phyloP scores from a whole-genome alignment of 2,797 vertebrate species.

The Calcarius lapponicus region DNA sequence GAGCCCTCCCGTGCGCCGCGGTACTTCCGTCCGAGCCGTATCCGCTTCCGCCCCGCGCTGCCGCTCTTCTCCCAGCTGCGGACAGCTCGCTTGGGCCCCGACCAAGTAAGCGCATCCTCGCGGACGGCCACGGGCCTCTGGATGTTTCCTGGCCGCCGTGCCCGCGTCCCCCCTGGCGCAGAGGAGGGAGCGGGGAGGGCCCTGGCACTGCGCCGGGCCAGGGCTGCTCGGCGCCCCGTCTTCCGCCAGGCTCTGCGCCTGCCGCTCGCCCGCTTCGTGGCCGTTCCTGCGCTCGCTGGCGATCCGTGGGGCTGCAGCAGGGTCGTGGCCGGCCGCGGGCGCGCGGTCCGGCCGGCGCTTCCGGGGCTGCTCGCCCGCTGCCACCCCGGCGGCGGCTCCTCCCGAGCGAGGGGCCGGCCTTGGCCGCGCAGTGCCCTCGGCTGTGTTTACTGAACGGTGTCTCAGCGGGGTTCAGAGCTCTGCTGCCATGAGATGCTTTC shows the following conservation, averaged over 20 bases:
- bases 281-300: background rate
- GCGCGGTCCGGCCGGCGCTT: background rate
- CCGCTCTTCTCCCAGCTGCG: background rate
- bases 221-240: background rate
- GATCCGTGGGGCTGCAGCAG: background rate
- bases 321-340: background rate
- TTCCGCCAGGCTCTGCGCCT: background rate
- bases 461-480: background rate
- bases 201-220: too few species aligned
- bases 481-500: fast-evolving
- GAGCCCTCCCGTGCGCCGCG: background rate
- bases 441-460: background rate
- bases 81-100: too few species aligned
- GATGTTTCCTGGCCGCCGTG: background rate
- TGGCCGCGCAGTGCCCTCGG: background rate
- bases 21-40: too few species aligned
- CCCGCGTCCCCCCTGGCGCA: background rate
- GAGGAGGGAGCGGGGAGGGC: too few species aligned
- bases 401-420: too few species aligned
- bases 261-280: background rate
- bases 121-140: too few species aligned
- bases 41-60: too few species aligned
- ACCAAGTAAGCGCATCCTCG: too few species aligned
- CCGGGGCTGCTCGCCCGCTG: background rate
- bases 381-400: background rate